Evolutionary conservation across 2,113 vertebrate species (phyloP).

Genomic region (Nerophis lumbriciformis): DNA sequence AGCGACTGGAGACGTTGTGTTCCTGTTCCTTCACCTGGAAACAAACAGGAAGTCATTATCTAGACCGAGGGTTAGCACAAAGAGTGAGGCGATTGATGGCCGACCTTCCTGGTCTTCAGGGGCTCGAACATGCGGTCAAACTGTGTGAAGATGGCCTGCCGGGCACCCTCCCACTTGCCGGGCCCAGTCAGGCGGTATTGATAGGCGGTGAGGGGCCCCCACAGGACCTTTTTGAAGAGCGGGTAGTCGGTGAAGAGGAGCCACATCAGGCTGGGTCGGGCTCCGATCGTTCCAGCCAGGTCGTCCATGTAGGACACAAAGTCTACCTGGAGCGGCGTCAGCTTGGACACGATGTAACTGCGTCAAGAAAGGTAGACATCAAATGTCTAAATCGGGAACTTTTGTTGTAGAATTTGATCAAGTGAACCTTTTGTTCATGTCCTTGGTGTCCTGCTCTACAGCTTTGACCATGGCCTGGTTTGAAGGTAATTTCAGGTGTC

Average conservation of each 20-base stretch:
- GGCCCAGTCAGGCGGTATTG: conserved; percentile 74
- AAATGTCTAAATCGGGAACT: too few species aligned
- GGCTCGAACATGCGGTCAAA: conserved; percentile 67
- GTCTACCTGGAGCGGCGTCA: conserved; percentile 69
- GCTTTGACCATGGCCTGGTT: conserved; percentile 55
- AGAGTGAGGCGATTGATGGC: neutral
- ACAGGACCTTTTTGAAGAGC: conserved; percentile 70
- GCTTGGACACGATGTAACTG: conserved; percentile 61
- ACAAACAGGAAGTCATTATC: neutral
- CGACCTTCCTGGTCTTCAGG: conserved; percentile 59
- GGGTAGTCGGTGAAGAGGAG: conserved; percentile 74
- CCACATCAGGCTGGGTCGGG: conserved; percentile 65
- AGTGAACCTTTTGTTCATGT: conserved; percentile 50
- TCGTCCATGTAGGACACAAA: conserved; percentile 78
- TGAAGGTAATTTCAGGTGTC: conserved; percentile 49
- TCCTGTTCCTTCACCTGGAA: conserved; percentile 12
- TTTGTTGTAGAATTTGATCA: neutral
- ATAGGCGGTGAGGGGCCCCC: conserved; percentile 76
- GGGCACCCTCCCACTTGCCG: conserved; percentile 74
- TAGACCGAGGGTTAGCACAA: neutral
- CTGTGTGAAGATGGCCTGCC: conserved; percentile 75
- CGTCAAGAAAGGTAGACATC: neutral
- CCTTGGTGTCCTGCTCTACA: conserved; percentile 56
- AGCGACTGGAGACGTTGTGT: conserved; percentile 7
- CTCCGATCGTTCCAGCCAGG: conserved; percentile 61